Base-by-base conservation (phyloP, 2,797 vertebrate genomes). In the Neosalanx taihuensis region DNA sequence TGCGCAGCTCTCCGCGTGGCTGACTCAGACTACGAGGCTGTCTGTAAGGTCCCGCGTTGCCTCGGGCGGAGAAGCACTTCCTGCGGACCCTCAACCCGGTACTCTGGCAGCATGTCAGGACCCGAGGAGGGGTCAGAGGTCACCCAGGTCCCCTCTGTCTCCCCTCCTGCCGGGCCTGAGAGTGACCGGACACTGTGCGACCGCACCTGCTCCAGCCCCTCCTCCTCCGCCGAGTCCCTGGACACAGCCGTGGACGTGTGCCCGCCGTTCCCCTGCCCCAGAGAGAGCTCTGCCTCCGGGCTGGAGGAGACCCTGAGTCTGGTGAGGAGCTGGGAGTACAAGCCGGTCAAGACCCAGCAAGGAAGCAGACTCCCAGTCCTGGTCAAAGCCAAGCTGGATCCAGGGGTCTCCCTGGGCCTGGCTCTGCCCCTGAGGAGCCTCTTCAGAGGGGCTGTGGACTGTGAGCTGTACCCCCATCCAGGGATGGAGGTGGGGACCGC, bases 1-100 rank as follows among this genome's bases (percentile, higher is more conserved):
- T 98, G 96, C 0, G 91, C 94, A 0, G 89, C 86, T 0, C 84
- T 99, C 59, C 92, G 97, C 0, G 97, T 98, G 2, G 89, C 96
- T 0, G 97, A 99, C 46, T 93, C 95, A 0, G 96, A 98, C 87
- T 98, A 98, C 0, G 97, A 99, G 82, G 96, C 97, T 0, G 94
- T 99, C 57, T 99, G 97, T 68, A 95, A 91, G 79, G 94, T 99
- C 5, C 97, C 97, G 0, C 92, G 97, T 0, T 93, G 93, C 64
- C 84, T 95, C 26, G 93, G 94, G 26, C 89, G 90, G 35, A 87
- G 93, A 66, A 96, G 95, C 80, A 91, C 94, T 2, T 94, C 95
- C 17, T 94, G 91, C 0, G 95, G 92, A 1, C 91, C 93, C 0
- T 91, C 94, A 0, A 93, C 93, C 66, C 89, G 92, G 57, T 94